Conservation (phyloP, 2,113 vertebrate species). For the Taxidea taxus region DNA sequence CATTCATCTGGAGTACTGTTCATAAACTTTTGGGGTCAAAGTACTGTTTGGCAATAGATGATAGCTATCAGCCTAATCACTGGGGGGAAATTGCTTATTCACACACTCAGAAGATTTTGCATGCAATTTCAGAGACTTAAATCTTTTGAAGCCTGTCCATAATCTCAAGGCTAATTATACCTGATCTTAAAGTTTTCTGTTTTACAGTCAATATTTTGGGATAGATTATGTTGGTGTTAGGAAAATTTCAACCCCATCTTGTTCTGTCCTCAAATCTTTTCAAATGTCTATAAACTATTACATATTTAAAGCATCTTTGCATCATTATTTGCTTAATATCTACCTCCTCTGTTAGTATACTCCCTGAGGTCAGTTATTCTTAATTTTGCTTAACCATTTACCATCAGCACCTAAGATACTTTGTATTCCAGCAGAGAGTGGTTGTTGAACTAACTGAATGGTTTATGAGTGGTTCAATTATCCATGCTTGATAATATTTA, state of each 20-base stretch:
- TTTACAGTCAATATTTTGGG: background rate
- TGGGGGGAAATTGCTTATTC: background rate
- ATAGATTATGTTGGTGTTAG: background rate
- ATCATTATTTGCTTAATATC: background rate
- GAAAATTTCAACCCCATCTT: background rate
- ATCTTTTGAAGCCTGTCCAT: background rate
- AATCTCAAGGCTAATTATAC: background rate
- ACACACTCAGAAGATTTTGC: background rate
- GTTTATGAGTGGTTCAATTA: background rate
- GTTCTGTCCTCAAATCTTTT: background rate
- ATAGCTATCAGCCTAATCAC: background rate
- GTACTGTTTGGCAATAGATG: background rate
- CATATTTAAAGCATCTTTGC: background rate
- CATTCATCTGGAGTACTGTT: background rate
- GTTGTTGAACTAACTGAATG: background rate
- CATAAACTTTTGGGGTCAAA: slow-evolving; percentile 23
- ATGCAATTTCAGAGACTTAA: background rate
- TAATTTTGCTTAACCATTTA: background rate
- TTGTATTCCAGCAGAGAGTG: background rate
- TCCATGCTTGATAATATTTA: background rate
- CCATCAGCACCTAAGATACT: background rate
- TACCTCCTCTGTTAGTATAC: background rate
- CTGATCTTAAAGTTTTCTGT: background rate
- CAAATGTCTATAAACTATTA: background rate
- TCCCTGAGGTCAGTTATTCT: background rate